Conservation (phyloP, 1,140 invertebrate genomes). For the Dryas iulia region DNA sequence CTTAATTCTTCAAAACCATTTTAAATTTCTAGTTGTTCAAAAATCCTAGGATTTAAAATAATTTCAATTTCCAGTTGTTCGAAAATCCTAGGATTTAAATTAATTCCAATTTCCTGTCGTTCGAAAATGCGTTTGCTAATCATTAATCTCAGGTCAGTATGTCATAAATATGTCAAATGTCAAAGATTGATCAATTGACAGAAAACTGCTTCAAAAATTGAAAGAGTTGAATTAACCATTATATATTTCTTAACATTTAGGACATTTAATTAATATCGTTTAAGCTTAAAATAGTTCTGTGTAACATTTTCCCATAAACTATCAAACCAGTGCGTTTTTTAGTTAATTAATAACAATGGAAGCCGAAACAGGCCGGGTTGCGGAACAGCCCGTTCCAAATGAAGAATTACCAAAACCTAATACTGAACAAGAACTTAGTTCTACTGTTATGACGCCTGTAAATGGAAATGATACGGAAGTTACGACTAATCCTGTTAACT, state of each 20-base stretch:
- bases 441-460: background rate
- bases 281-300: too few relatives aligned
- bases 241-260: too few relatives aligned
- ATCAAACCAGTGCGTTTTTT: background rate
- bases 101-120: too few relatives aligned
- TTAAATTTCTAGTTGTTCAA: too few relatives aligned
- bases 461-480: slow-evolving; percentile 33
- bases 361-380: slow-evolving; percentile 10
- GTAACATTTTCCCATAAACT: too few relatives aligned
- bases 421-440: slow-evolving; percentile 24
- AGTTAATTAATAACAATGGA: slow-evolving; percentile 26
- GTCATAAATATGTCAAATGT: background rate
- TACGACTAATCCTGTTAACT: slow-evolving; percentile 6
- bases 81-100: too few relatives aligned
- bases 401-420: slow-evolving; percentile 31
- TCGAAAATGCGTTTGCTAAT: too few relatives aligned
- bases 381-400: slow-evolving; percentile 20
- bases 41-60: too few relatives aligned
- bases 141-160: background rate
- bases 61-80: too few relatives aligned
- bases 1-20: too few relatives aligned
- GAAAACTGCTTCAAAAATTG: background rate
- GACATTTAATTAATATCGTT: too few relatives aligned
- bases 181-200: background rate
- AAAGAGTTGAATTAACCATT: too few relatives aligned